phyloP scores from a whole-genome alignment of 2,888 invertebrate species.

The Dryobotodes eremita region DNA sequence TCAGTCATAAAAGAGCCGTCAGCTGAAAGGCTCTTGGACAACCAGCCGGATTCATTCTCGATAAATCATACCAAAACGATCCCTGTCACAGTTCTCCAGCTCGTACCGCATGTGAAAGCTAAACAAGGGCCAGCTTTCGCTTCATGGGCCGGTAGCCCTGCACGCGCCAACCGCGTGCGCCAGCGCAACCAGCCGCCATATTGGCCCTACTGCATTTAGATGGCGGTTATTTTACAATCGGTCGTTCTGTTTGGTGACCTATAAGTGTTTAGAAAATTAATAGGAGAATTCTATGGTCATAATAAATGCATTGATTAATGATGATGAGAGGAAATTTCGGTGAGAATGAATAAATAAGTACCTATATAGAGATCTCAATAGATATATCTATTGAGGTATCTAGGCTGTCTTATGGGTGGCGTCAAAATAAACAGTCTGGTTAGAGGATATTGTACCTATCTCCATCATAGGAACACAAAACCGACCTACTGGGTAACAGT shows the following conservation, averaged over 20 bases:
- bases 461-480: neutral
- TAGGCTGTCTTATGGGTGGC: neutral
- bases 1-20: neutral
- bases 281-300: neutral
- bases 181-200: constrained; percentile 49
- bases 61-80: constrained; percentile 54
- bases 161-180: constrained; percentile 67
- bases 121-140: constrained; percentile 73
- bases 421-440: neutral
- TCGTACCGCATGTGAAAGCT: constrained; percentile 71
- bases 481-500: neutral
- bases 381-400: neutral
- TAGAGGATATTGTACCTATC: neutral
- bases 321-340: neutral
- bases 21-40: neutral
- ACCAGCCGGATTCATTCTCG: neutral
- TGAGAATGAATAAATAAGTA: neutral
- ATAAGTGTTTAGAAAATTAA: constrained; percentile 31
- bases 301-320: neutral
- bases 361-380: too few species aligned
- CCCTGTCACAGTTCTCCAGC: constrained; percentile 46
- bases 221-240: constrained; percentile 40
- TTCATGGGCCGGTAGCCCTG: constrained; percentile 67
- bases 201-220: constrained; percentile 65
- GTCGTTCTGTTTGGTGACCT: constrained; percentile 18